Percentiles rank a stretch among this genome's conserved stretches.
phyloP scores from a whole-genome alignment of 1,140 invertebrate genomes.

The Ceratitis capitata region DNA sequence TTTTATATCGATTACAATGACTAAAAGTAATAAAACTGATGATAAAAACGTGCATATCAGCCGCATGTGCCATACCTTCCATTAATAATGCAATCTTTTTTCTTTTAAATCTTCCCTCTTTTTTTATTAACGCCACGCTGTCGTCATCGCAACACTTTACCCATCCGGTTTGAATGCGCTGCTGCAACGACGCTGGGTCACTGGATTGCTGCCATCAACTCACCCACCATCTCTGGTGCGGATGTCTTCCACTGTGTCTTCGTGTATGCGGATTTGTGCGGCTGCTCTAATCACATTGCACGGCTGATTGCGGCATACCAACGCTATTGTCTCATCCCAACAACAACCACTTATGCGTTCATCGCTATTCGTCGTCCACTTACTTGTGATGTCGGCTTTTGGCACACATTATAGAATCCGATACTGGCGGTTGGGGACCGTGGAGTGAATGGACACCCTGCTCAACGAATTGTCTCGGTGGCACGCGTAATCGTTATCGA shows the following conservation, averaged over 20 bases:
- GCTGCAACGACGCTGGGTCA: background rate
- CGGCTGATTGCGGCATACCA: background rate
- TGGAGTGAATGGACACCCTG: constrained; percentile 87
- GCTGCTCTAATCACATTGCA: background rate
- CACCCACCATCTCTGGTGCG: too few relatives aligned
- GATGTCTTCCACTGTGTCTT: too few relatives aligned
- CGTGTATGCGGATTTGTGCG: too few relatives aligned
- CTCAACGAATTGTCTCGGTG: constrained; percentile 80
- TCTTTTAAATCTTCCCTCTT: constrained; percentile 36
- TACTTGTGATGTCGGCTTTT: background rate
- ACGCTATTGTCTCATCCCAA: background rate
- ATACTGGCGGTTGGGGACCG: constrained; percentile 81
- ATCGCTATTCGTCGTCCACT: background rate
- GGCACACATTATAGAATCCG: constrained; percentile 70
- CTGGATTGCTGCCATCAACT: background rate
- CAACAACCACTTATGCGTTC: too few relatives aligned
- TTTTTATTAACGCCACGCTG: background rate
- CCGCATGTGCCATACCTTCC: background rate
- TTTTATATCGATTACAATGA: background rate
- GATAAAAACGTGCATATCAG: background rate
- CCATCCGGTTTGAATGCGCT: background rate
- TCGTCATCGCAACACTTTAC: background rate
- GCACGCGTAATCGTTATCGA: constrained; percentile 79
- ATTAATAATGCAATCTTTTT: constrained; percentile 14
- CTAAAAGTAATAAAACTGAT: background rate